Conservation (phyloP, 1,140 invertebrate genomes). For the Macrocentrus cingulum region DNA sequence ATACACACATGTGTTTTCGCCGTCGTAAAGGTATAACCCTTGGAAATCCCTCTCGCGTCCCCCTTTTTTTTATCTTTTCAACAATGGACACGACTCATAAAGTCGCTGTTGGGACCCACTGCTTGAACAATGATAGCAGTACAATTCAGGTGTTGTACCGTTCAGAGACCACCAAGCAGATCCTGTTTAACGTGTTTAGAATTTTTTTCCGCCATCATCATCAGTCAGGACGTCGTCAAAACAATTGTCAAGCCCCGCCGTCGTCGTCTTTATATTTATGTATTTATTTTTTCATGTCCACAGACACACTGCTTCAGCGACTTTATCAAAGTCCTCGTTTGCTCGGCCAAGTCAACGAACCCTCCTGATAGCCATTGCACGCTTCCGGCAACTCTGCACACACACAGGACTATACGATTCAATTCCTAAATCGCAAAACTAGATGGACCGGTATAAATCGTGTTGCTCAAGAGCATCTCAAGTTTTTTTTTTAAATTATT, state of each 20-base stretch:
- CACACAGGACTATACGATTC: neutral
- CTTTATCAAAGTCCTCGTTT: neutral
- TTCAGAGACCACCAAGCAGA: neutral
- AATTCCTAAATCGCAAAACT: too few species aligned
- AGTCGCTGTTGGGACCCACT: neutral
- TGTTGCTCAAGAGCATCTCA: too few species aligned
- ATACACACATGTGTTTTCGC: neutral
- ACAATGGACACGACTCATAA: neutral
- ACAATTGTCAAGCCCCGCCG: neutral
- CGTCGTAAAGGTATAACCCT: neutral
- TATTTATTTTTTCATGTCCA: neutral
- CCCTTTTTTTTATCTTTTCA: neutral
- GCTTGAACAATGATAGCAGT: neutral
- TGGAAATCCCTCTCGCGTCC: neutral
- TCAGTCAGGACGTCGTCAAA: neutral
- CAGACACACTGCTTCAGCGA: neutral
- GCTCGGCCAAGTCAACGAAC: constrained; percentile 9
- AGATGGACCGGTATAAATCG: too few species aligned
- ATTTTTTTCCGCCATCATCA: neutral
- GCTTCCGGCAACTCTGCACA: constrained; percentile 12
- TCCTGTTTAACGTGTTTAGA: constrained; percentile 1
- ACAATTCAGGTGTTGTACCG: neutral
- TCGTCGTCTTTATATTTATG: neutral
- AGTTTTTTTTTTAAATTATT: too few species aligned
- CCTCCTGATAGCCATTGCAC: neutral